A percentile compares a stretch with the other conserved stretches of the same genome.
Conservation (phyloP, 2,888 invertebrate species). For the Scrobipalpa atriplicella region DNA sequence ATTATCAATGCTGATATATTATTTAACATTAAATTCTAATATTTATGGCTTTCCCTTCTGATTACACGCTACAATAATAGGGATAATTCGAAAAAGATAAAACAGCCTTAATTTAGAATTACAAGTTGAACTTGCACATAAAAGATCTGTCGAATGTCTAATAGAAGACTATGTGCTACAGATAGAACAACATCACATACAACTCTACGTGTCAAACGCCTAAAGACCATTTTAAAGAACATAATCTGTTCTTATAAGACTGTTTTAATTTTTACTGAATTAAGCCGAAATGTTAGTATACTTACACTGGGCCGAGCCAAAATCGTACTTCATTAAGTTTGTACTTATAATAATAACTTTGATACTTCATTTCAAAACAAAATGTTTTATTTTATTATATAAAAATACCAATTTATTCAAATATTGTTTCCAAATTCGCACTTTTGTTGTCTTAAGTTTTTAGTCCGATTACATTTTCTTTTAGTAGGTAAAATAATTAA, state of each 20-base stretch:
- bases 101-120: slow-evolving; percentile 47
- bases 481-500: slow-evolving; percentile 40
- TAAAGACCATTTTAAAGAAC: neutral
- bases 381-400: slow-evolving; percentile 64
- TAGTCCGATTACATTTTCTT: slow-evolving; percentile 47
- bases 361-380: slow-evolving; percentile 55
- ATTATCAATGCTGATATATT: slow-evolving; percentile 82
- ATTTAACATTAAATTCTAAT: slow-evolving; percentile 78
- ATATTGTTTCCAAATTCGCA: slow-evolving; percentile 70
- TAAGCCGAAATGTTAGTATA: slow-evolving; percentile 60
- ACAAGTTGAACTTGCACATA: slow-evolving; percentile 13
- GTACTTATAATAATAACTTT: slow-evolving; percentile 70
- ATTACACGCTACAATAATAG: slow-evolving; percentile 60
- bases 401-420: slow-evolving; percentile 73
- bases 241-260: slow-evolving; percentile 38
- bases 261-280: slow-evolving; percentile 58
- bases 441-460: slow-evolving; percentile 59
- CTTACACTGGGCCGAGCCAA: slow-evolving; percentile 66
- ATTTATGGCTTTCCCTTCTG: slow-evolving; percentile 73
- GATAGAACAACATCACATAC: neutral
- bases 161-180: neutral
- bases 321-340: slow-evolving; percentile 64
- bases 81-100: slow-evolving; percentile 59
- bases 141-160: neutral
- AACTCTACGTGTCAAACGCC: neutral